Conservation (phyloP, 2,113 vertebrate species). For the Silurus glanis region DNA sequence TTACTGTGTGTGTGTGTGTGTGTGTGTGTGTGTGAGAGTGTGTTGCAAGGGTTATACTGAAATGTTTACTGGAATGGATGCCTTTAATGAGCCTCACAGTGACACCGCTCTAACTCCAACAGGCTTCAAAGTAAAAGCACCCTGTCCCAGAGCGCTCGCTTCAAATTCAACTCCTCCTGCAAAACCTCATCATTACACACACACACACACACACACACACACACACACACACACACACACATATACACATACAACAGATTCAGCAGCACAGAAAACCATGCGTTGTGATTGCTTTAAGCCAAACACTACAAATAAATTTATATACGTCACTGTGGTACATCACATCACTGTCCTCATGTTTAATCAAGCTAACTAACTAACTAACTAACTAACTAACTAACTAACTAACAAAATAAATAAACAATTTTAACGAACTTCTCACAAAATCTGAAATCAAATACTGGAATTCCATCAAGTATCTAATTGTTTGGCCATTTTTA, state of each 20-base stretch:
- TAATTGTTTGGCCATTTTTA: constrained; percentile 54
- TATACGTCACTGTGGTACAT: background rate
- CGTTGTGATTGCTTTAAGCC: constrained; percentile 59
- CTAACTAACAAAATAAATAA: background rate
- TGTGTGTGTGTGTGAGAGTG: constrained; percentile 43
- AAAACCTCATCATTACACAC: background rate
- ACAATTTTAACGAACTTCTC: background rate
- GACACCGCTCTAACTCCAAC: constrained; percentile 68
- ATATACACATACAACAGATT: background rate
- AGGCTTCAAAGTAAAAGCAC: constrained; percentile 71
- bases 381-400: background rate
- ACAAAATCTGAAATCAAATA: constrained; percentile 45
- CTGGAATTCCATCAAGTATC: constrained; percentile 51
- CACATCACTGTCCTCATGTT: background rate
- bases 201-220: background rate
- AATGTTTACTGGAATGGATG: constrained; percentile 80
- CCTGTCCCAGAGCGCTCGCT: constrained; percentile 72
- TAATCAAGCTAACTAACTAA: background rate
- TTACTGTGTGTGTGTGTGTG: constrained; percentile 24
- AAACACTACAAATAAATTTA: background rate
- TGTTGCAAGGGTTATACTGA: constrained; percentile 64
- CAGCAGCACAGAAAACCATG: background rate
- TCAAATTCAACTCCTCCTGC: constrained; percentile 64
- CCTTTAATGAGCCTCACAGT: constrained; percentile 71
- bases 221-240: background rate